phyloP scores from a whole-genome alignment of 1,140 invertebrate species.

The Colletes gigas region DNA sequence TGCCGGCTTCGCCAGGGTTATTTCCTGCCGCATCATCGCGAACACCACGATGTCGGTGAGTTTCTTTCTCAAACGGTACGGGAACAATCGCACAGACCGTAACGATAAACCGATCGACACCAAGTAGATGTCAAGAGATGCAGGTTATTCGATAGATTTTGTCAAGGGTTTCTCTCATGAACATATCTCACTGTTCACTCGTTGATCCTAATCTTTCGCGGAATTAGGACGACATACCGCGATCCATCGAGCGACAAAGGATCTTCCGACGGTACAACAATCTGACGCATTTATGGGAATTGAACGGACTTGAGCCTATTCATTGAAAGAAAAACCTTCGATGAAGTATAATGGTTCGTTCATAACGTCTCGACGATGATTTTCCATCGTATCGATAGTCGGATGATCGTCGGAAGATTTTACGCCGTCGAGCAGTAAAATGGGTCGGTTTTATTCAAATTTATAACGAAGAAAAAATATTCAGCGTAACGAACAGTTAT shows the following conservation, averaged over 20 bases:
- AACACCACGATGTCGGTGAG: background rate
- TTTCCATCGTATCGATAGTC: background rate
- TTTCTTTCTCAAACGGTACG: background rate
- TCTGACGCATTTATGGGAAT: constrained; percentile 33
- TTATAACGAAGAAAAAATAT: background rate
- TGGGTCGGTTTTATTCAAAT: background rate
- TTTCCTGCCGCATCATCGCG: constrained; percentile 45
- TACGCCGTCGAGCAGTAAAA: too few relatives aligned
- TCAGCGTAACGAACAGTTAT: background rate
- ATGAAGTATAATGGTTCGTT: constrained; percentile 32
- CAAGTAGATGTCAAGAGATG: constrained; percentile 44
- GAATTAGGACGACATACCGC: background rate
- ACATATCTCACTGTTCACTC: constrained; percentile 24
- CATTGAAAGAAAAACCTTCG: constrained; percentile 28
- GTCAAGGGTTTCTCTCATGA: constrained; percentile 32
- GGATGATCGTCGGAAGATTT: background rate
- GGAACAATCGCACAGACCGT: constrained; percentile 5
- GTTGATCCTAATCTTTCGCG: background rate
- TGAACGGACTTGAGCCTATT: constrained; percentile 3
- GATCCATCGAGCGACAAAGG: background rate
- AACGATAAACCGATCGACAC: constrained; percentile 26
- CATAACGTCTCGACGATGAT: background rate
- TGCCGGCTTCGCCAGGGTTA: constrained; percentile 38
- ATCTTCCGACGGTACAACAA: background rate
- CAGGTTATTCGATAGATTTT: constrained; percentile 43